Percentiles rank a stretch among this genome's conserved stretches.
Conservation (phyloP, 1,140 invertebrate genomes). For the Paraescarpia echinospica region DNA sequence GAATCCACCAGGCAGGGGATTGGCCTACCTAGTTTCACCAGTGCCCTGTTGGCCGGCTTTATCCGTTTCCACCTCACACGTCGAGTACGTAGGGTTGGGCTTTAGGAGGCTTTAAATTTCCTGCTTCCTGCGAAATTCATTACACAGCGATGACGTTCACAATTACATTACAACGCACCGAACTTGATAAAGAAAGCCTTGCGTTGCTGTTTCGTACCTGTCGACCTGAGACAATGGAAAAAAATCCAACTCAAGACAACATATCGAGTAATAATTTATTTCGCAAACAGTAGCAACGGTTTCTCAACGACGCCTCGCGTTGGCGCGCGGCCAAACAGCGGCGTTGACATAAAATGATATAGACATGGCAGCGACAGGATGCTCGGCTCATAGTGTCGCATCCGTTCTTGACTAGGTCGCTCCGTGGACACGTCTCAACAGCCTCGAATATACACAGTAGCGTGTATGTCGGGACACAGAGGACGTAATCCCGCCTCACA, state of each 20-base stretch:
- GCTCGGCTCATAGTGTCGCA: background rate
- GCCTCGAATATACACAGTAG: background rate
- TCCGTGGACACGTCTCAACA: background rate
- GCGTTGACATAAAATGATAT: background rate
- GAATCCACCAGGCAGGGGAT: no score
- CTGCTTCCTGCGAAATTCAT: background rate
- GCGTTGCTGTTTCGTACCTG: background rate
- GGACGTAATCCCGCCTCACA: background rate
- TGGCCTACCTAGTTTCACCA: no score
- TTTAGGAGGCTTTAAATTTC: background rate
- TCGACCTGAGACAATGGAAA: background rate
- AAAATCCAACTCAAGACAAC: background rate
- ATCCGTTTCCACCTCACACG: no score
- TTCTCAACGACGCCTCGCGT: background rate
- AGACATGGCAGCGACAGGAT: background rate
- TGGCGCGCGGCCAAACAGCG: background rate
- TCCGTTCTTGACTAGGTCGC: background rate
- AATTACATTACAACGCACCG: background rate
- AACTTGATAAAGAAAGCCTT: background rate
- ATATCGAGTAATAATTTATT: conserved; percentile 2
- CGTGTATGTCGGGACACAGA: background rate
- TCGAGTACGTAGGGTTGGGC: no score
- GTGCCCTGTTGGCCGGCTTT: no score
- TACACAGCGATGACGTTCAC: background rate
- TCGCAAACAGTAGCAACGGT: background rate